Percentiles rank a stretch among this genome's conserved stretches.
Evolutionary conservation across 2,797 vertebrate species (phyloP).

Genomic region (Etheostoma perlongum): DNA sequence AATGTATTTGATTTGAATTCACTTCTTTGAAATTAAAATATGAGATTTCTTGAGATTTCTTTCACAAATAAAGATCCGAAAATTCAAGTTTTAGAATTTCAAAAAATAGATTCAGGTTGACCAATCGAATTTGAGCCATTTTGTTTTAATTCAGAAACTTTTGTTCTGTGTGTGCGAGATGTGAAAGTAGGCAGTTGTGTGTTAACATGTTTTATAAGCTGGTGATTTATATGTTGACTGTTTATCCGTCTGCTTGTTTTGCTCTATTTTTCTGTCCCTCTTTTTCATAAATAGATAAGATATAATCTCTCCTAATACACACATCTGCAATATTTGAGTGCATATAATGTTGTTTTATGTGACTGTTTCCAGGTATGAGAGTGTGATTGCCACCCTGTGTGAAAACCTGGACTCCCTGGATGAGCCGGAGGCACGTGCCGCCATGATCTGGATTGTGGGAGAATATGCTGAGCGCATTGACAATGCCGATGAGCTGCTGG

Average conservation of each 20-base stretch:
- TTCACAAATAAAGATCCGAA: too few species aligned
- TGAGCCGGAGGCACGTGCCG: conserved; percentile 96
- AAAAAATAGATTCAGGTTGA: too few species aligned
- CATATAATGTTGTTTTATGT: conserved; percentile 10
- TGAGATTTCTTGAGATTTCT: too few species aligned
- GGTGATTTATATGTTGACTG: background rate
- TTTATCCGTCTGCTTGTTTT: background rate
- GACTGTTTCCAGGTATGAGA: conserved; percentile 90
- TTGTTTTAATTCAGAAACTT: too few species aligned
- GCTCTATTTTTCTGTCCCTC: background rate
- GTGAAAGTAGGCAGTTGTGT: background rate
- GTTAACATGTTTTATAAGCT: conserved; percentile 7
- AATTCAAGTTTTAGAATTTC: too few species aligned
- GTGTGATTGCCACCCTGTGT: conserved; percentile 97
- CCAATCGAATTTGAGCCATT: too few species aligned
- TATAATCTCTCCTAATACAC: background rate
- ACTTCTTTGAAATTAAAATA: too few species aligned
- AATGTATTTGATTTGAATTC: too few species aligned
- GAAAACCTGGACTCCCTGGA: conserved; percentile 98
- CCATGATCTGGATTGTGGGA: conserved; percentile 99
- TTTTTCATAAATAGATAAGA: background rate
- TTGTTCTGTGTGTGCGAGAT: conserved; percentile 1
- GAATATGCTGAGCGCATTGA: conserved; percentile 98
- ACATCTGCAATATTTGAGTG: conserved; percentile 8
- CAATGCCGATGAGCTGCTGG: conserved; percentile 97